A percentile compares a stretch with the other conserved stretches of the same genome.
These are phyloP conservation scores for Cosmopolites sordidus DNA, from an alignment of 2,888 invertebrate species.

Conservation along the genomic window DNA sequence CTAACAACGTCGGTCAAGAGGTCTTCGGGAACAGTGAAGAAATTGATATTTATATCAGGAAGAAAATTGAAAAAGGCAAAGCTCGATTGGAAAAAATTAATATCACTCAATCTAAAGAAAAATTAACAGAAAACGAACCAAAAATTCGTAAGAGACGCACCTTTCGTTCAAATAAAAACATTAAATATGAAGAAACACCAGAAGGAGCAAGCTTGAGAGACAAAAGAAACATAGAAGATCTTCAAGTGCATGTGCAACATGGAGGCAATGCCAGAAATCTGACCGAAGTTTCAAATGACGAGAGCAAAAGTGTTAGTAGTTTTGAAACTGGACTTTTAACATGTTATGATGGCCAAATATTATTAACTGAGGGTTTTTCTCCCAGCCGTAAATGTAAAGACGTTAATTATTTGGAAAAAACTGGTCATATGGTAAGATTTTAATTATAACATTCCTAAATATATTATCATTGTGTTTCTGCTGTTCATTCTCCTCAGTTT, in stretches of 20 bases:
- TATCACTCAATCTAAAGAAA: background rate
- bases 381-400: slow-evolving; percentile 65
- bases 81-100: slow-evolving; percentile 9
- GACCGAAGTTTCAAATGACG: slow-evolving; percentile 48
- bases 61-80: slow-evolving; percentile 30
- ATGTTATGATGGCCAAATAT: slow-evolving; percentile 72
- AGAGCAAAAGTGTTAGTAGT: slow-evolving; percentile 73
- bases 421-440: slow-evolving; percentile 60
- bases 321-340: slow-evolving; percentile 73
- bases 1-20: slow-evolving; percentile 8
- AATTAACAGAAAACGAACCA: background rate
- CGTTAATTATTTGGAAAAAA: slow-evolving; percentile 64
- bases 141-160: background rate
- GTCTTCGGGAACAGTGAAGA: slow-evolving; percentile 33
- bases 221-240: slow-evolving; percentile 35
- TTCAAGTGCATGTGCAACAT: slow-evolving; percentile 72
- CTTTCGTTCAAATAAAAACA: background rate
- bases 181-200: background rate
- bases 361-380: slow-evolving; percentile 68
- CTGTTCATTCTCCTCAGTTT: too few species aligned
- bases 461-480: too few species aligned
- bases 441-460: too few species aligned
- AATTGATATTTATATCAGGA: slow-evolving; percentile 28
- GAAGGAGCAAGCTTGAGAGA: background rate
- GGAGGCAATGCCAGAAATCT: slow-evolving; percentile 67